Evolutionary conservation across 2,888 invertebrate genomes (phyloP).

Genomic region (Leptothorax acervorum): DNA sequence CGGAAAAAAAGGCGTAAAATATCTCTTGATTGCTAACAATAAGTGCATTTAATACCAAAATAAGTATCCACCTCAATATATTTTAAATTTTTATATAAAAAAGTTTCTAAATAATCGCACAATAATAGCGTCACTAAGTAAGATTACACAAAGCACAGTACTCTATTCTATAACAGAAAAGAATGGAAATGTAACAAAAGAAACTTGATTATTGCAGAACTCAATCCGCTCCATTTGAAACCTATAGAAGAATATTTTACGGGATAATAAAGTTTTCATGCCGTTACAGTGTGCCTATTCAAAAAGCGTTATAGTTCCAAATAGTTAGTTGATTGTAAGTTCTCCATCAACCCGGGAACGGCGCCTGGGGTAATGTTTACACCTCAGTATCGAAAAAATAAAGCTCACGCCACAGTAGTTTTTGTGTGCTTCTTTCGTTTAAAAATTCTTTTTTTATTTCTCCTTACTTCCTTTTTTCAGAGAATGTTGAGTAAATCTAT

Average conservation of each 20-base stretch:
- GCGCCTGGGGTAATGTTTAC: no score
- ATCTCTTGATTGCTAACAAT: no score
- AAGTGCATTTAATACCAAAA: neutral
- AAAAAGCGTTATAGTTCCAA: neutral
- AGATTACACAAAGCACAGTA: neutral
- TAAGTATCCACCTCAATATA: neutral
- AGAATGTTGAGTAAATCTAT: no score
- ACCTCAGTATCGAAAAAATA: no score
- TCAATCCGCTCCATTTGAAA: neutral
- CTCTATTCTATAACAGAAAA: neutral
- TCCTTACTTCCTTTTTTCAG: no score
- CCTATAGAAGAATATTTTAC: neutral
- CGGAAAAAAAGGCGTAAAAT: neutral
- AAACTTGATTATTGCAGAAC: neutral
- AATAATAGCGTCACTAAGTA: neutral
- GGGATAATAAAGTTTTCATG: neutral
- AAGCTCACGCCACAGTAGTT: no score
- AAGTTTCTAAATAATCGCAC: neutral
- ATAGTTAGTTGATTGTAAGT: neutral
- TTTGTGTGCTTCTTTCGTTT: no score
- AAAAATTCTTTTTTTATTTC: no score
- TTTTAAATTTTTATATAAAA: neutral
- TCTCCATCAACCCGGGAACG: neutral
- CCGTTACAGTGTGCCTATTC: neutral
- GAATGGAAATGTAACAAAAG: slow-evolving; percentile 2